phyloP scores from a whole-genome alignment of 2,888 invertebrate species.

The Pogonocherus hispidulus region DNA sequence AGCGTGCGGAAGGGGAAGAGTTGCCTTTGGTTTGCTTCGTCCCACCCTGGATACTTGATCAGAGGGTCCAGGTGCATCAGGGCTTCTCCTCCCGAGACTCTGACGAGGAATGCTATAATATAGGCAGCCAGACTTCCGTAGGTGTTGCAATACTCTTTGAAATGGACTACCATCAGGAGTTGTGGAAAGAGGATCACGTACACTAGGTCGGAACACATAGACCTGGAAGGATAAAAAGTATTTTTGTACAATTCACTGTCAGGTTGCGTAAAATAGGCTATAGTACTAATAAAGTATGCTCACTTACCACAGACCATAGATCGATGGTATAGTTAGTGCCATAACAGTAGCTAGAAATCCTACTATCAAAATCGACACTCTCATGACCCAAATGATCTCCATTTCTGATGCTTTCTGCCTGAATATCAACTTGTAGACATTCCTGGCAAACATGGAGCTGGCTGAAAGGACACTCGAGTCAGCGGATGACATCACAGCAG shows the following conservation, averaged over 20 bases:
- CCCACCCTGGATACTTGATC: slow-evolving; percentile 84
- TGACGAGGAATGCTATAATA: slow-evolving; percentile 84
- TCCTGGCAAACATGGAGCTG: slow-evolving; percentile 98
- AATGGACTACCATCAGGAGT: slow-evolving; percentile 97
- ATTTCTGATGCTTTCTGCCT: slow-evolving; percentile 96
- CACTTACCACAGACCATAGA: slow-evolving; percentile 94
- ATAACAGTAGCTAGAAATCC: slow-evolving; percentile 93
- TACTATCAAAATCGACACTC: slow-evolving; percentile 90
- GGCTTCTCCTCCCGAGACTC: slow-evolving; percentile 91
- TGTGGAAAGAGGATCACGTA: slow-evolving; percentile 99
- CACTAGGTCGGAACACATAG: slow-evolving; percentile 98
- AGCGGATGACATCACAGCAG: slow-evolving; percentile 99
- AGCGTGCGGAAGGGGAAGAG: slow-evolving; percentile 96
- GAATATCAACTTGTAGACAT: slow-evolving; percentile 98
- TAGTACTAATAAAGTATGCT: slow-evolving; percentile 76
- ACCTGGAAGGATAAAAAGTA: slow-evolving; percentile 72
- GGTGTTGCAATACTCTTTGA: slow-evolving; percentile 94
- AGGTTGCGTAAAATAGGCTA: slow-evolving; percentile 85
- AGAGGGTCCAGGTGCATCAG: slow-evolving; percentile 85
- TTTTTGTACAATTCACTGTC: neutral
- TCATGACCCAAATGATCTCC: slow-evolving; percentile 98
- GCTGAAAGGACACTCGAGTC: slow-evolving; percentile 98
- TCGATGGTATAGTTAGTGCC: slow-evolving; percentile 97
- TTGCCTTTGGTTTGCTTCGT: slow-evolving; percentile 77
- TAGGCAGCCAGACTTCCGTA: slow-evolving; percentile 96